Evolutionary conservation across 2,888 invertebrate genomes (phyloP).

Genomic region (Pristionchus japonicus): DNA sequence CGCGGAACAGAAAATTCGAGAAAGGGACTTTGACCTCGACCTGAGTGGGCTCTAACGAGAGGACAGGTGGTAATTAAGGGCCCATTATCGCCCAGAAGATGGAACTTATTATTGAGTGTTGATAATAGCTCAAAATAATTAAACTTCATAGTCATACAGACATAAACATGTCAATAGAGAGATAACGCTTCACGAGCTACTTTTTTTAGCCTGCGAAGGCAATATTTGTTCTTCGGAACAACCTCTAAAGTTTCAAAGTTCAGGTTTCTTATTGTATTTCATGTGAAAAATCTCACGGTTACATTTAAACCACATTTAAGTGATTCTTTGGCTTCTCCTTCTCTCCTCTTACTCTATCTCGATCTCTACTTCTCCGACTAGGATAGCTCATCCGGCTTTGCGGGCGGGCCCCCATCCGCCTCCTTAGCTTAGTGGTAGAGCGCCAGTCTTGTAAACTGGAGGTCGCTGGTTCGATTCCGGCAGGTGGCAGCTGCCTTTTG

Average conservation of each 20-base stretch:
- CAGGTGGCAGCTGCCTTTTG: conserved; percentile 4
- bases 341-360: background rate
- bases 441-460: background rate
- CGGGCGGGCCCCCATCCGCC: background rate
- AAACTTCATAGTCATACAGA: background rate
- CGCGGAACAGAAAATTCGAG: conserved; percentile 20
- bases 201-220: background rate
- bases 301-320: background rate
- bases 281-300: background rate
- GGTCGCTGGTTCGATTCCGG: conserved; percentile 24
- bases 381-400: background rate
- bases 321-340: background rate
- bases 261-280: background rate
- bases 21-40: background rate
- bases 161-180: background rate
- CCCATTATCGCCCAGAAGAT: background rate
- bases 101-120: background rate
- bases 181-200: background rate
- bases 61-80: background rate
- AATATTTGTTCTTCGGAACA: background rate
- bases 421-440: background rate
- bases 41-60: background rate
- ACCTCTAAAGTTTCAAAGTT: background rate
- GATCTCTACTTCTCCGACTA: background rate
- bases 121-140: background rate